Conservation (phyloP, 2,113 vertebrate species). For the Lota lota region DNA sequence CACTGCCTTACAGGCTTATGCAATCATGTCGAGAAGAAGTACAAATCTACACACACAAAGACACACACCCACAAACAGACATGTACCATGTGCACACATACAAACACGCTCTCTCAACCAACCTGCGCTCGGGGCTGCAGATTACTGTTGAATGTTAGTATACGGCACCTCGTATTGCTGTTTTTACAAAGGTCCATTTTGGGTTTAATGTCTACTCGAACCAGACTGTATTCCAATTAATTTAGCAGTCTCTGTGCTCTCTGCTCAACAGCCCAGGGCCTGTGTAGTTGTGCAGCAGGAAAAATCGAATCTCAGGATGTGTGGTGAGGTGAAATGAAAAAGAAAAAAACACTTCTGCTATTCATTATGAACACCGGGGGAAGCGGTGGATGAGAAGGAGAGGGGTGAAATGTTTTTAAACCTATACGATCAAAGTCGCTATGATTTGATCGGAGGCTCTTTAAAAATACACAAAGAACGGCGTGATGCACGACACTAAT, state of each 20-base stretch:
- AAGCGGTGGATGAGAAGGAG: constrained; percentile 16
- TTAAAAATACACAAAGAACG: constrained; percentile 23
- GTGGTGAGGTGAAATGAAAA: constrained; percentile 44
- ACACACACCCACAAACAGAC: no score
- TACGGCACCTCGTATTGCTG: constrained; percentile 14
- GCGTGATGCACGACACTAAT: constrained; percentile 20
- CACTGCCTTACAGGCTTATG: no score
- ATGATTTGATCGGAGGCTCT: constrained; percentile 16
- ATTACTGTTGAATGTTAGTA: background rate
- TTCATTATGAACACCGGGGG: constrained; percentile 48
- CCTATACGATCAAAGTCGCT: constrained; percentile 9
- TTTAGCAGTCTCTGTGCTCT: constrained; percentile 41
- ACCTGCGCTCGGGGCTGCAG: constrained; percentile 11
- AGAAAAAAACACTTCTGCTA: constrained; percentile 18
- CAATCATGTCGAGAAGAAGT: no score
- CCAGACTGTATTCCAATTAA: constrained; percentile 51
- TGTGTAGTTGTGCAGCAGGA: constrained; percentile 44
- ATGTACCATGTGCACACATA: background rate
- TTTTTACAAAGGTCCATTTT: constrained; percentile 12
- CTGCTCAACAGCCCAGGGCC: constrained; percentile 34
- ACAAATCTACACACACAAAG: no score
- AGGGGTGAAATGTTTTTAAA: constrained; percentile 14
- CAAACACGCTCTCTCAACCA: constrained; percentile 19
- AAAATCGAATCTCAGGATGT: constrained; percentile 42
- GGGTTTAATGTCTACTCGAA: constrained; percentile 18